phyloP scores from a whole-genome alignment of 1,140 invertebrate genomes.

The Wiebesia pumilae region DNA sequence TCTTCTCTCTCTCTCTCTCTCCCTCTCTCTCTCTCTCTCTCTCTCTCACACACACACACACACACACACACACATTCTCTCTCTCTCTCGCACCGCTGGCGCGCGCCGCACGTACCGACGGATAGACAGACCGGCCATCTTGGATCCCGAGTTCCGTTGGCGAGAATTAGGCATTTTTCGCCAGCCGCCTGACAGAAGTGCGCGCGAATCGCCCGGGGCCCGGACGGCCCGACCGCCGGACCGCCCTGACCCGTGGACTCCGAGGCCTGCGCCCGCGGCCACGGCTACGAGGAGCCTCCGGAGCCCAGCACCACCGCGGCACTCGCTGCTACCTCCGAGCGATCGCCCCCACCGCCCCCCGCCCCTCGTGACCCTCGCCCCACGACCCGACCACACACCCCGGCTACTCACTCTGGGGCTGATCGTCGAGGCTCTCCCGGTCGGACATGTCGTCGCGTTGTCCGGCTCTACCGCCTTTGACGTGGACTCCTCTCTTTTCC shows the following conservation, averaged over 20 bases:
- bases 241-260: background rate
- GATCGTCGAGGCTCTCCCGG: constrained; percentile 78
- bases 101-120: constrained; percentile 26
- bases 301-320: too few species aligned
- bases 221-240: background rate
- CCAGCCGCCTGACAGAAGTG: constrained; percentile 51
- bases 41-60: too few species aligned
- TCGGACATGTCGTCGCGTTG: constrained; percentile 75
- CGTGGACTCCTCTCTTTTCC: constrained; percentile 59
- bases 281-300: too few species aligned
- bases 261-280: too few species aligned
- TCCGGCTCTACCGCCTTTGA: constrained; percentile 56
- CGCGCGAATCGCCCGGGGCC: background rate
- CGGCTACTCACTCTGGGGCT: constrained; percentile 75
- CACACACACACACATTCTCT: too few species aligned
- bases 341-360: constrained; percentile 6
- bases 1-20: constrained; percentile 57
- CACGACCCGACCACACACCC: background rate
- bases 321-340: background rate
- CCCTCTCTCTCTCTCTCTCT: constrained; percentile 55
- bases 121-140: constrained; percentile 63
- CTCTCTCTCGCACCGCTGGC: background rate
- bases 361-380: constrained; percentile 38
- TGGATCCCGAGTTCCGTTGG: constrained; percentile 67
- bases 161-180: constrained; percentile 60